phyloP scores from a whole-genome alignment of 2,113 vertebrate genomes.

The Alethe castanea region DNA sequence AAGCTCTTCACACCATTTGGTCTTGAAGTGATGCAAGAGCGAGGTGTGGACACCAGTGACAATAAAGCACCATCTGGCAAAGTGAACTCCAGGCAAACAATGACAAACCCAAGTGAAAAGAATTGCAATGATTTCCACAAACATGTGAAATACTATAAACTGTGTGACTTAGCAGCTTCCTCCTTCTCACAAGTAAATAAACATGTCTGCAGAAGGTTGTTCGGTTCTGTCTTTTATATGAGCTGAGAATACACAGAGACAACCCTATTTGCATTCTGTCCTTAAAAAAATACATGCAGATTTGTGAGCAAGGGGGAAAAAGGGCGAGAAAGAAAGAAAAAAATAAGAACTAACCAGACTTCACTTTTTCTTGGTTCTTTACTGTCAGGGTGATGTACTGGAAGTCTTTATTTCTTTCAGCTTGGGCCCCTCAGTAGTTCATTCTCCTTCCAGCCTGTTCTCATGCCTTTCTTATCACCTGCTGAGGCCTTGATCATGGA shows the following conservation, averaged over 20 bases:
- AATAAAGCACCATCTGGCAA: constrained; percentile 97
- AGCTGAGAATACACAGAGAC: constrained; percentile 28
- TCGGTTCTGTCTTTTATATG: constrained; percentile 54
- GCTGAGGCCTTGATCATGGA: constrained; percentile 98
- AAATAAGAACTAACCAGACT: constrained; percentile 87
- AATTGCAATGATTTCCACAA: constrained; percentile 95
- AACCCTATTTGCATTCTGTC: constrained; percentile 65
- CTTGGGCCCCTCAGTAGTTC: constrained; percentile 93
- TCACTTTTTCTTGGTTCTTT: constrained; percentile 90
- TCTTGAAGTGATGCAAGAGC: constrained; percentile 89
- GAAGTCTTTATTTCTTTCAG: constrained; percentile 99
- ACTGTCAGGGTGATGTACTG: constrained; percentile 98
- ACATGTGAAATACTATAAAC: constrained; percentile 94
- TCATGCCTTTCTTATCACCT: constrained; percentile 98
- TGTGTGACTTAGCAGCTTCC: constrained; percentile 92
- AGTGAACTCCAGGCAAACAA: constrained; percentile 95
- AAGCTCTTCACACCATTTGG: constrained; percentile 95
- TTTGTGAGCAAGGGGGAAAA: neutral
- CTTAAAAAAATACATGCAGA: constrained; percentile 68
- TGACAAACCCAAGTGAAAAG: constrained; percentile 95
- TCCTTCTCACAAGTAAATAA: constrained; percentile 87
- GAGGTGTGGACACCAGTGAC: constrained; percentile 96
- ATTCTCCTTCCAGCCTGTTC: constrained; percentile 95
- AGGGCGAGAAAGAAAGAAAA: constrained; percentile 11
- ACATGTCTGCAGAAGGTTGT: constrained; percentile 65